Evolutionary conservation across 2,888 invertebrate genomes (phyloP), one percentile per base, ranked within the genome.

Genomic region (Cephus spinipes): DNA sequence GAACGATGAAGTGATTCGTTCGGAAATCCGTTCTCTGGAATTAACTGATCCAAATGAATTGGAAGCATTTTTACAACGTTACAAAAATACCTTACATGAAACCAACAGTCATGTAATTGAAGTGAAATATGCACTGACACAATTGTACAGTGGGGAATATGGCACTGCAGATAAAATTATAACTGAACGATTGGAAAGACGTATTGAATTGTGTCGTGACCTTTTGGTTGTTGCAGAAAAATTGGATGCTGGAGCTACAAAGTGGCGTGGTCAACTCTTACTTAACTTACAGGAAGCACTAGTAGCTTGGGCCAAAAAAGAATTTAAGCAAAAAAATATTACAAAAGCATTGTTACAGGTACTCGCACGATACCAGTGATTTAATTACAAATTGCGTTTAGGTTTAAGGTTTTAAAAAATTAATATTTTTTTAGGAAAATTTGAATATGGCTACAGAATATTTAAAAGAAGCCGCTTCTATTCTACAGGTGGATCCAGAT

Each of bases 81-180:
- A 95, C 85, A 93, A 93, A 76, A 92, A 93, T 77, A 93, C 94
- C 11, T 89, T 96, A 77, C 96, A 96, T 89, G 93, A 94, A 1
- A 94, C 92, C 69, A 96, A 96, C 85, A 94, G 94, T 85, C 94
- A 95, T 83, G 92, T 95, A 0, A 89, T 96, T 31, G 94, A 95
- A 87, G 94, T 95, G 1, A 96, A 96, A 87, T 94, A 95, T 87
- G 94, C 95, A 4, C 91, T 96, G 68, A 92, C 94, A 74, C 95
- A 96, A 89, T 93, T 96, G 81, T 95, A 95, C 87, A 95, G 95
- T 12, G 31, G 31, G 31, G 31, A 31, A 79, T 94, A 94, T 89
- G 91, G 92, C 11, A 92, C 93, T 78, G 94, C 94, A 83, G 94
- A 93, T 85, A 11, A 30, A 71, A 15, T 71, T 15, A 30, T 32